These are phyloP conservation scores for Solenopsis fugax DNA, from an alignment of 1,140 invertebrate species.

Conservation along the genomic window DNA sequence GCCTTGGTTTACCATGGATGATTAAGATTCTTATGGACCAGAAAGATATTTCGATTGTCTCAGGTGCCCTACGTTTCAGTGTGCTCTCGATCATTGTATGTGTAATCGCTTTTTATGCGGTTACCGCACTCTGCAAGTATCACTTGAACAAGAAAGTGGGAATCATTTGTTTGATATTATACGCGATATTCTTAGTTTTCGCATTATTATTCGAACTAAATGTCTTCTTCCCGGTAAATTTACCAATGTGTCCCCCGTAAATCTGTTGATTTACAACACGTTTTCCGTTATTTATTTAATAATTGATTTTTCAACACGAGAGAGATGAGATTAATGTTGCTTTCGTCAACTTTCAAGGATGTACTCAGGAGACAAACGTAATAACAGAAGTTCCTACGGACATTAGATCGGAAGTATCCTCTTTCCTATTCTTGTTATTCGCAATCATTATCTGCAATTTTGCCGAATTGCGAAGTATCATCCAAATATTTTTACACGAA, in stretches of 20 bases:
- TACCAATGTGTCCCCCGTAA: slow-evolving; percentile 81
- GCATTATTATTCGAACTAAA: slow-evolving; percentile 88
- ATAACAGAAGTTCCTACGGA: neutral
- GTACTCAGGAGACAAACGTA: neutral
- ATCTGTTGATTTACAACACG: neutral
- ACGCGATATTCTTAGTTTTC: slow-evolving; percentile 89
- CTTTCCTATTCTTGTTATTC: neutral
- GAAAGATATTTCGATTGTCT: slow-evolving; percentile 87
- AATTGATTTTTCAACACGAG: neutral
- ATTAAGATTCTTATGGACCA: slow-evolving; percentile 89
- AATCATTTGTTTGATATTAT: slow-evolving; percentile 87
- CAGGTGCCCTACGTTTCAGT: slow-evolving; percentile 89
- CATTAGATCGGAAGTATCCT: neutral
- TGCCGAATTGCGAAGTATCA: neutral
- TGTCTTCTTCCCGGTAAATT: slow-evolving; percentile 86
- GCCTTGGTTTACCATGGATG: slow-evolving; percentile 94
- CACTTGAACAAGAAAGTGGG: slow-evolving; percentile 88
- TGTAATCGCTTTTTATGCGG: slow-evolving; percentile 87
- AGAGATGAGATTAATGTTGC: neutral
- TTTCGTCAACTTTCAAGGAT: neutral
- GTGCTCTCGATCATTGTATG: slow-evolving; percentile 89
- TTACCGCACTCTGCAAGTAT: slow-evolving; percentile 88
- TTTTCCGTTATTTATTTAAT: neutral
- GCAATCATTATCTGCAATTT: neutral
- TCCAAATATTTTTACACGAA: neutral